A percentile compares a stretch with the other conserved stretches of the same genome.
Conservation (phyloP, 1,140 invertebrate genomes). For the Drosophila mojavensis region DNA sequence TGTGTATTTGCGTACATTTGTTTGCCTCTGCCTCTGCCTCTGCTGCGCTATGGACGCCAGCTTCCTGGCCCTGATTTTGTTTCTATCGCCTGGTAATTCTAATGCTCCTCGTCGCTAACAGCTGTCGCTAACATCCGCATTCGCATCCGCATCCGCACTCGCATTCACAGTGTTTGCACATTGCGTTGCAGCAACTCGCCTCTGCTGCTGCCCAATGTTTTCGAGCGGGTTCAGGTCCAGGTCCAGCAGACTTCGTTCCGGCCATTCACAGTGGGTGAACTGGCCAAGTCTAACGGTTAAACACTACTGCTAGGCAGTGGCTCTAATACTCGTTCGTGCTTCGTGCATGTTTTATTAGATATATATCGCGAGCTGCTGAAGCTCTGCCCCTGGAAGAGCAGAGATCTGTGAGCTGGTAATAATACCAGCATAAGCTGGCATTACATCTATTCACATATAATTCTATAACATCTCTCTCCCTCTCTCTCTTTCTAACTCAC, state of each 20-base stretch:
- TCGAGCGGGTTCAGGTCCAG: constrained; percentile 2
- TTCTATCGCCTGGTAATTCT: constrained; percentile 37
- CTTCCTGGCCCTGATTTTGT: constrained; percentile 68
- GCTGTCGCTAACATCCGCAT: constrained; percentile 46
- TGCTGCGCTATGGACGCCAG: constrained; percentile 31
- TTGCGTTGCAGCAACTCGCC: background rate
- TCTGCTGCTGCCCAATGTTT: too few species aligned
- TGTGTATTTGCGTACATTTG: background rate
- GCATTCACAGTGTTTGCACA: constrained; percentile 27
- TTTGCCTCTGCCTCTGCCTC: constrained; percentile 2
- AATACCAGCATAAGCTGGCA: too few species aligned
- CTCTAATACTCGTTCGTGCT: too few species aligned
- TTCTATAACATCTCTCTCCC: too few species aligned
- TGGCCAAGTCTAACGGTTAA: background rate
- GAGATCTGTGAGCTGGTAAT: too few species aligned
- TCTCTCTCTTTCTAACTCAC: too few species aligned
- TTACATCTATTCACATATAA: too few species aligned
- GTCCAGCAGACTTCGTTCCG: constrained; percentile 38
- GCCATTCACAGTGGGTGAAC: background rate
- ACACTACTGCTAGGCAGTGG: background rate
- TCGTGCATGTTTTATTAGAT: too few species aligned
- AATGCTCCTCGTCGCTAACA: constrained; percentile 41
- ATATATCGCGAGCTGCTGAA: too few species aligned
- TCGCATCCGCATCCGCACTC: constrained; percentile 2
- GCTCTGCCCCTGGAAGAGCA: too few species aligned